These are phyloP conservation scores for Hyperoplus immaculatus DNA, from an alignment of 2,797 vertebrate genomes.

Conservation along the genomic window DNA sequence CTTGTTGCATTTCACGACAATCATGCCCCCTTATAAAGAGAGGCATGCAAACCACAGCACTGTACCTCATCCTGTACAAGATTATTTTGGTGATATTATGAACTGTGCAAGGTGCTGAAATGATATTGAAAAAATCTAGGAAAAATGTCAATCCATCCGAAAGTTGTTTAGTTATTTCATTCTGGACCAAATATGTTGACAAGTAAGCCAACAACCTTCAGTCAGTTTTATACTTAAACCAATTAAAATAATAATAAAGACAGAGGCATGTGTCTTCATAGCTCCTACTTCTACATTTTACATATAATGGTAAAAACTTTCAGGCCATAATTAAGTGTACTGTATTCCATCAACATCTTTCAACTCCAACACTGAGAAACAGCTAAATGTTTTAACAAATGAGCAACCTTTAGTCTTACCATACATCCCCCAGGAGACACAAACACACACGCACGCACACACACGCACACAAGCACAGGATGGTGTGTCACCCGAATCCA, in stretches of 20 bases:
- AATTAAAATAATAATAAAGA: too few relatives aligned
- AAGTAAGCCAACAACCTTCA: too few relatives aligned
- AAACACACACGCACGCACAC: constrained; percentile 35
- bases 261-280: not conserved
- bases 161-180: too few relatives aligned
- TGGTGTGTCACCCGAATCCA: constrained; percentile 66
- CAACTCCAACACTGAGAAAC: not conserved
- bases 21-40: too few relatives aligned
- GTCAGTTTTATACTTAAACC: too few relatives aligned
- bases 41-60: too few relatives aligned
- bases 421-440: constrained; percentile 25
- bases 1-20: too few relatives aligned
- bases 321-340: not conserved
- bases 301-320: constrained; percentile 14
- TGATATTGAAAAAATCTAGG: not conserved
- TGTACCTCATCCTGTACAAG: too few relatives aligned
- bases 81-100: not conserved
- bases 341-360: not conserved
- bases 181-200: too few relatives aligned
- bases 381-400: constrained; percentile 24
- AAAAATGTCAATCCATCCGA: not conserved
- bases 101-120: not conserved
- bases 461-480: constrained; percentile 40
- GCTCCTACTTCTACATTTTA: not conserved
- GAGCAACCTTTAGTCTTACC: constrained; percentile 28